Conservation (phyloP, 1,140 invertebrate genomes). For the Dufourea novaeangliae region DNA sequence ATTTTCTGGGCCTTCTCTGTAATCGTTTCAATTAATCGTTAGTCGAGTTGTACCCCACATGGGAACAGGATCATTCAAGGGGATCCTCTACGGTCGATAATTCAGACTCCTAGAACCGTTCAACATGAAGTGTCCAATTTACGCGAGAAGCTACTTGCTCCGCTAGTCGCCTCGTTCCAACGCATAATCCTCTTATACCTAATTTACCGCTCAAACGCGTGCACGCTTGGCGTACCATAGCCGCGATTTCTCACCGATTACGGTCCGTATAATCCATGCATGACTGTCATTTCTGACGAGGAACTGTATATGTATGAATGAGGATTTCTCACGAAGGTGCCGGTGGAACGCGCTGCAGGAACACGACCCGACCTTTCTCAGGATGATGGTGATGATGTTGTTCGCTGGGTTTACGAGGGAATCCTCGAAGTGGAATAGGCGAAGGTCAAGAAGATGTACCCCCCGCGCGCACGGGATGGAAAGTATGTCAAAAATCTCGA, state of each 20-base stretch:
- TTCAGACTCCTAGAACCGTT: not conserved
- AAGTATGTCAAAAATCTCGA: constrained; percentile 81
- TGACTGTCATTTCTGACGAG: not conserved
- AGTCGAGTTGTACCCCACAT: too few relatives aligned
- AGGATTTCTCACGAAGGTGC: constrained; percentile 8
- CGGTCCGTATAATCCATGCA: not conserved
- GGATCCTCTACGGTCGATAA: too few relatives aligned
- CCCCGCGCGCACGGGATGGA: constrained; percentile 66
- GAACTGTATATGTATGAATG: not conserved
- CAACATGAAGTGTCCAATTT: not conserved
- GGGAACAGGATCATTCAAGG: too few relatives aligned
- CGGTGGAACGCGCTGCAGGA: not conserved
- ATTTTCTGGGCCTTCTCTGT: constrained; percentile 89
- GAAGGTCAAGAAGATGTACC: constrained; percentile 75
- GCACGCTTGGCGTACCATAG: not conserved
- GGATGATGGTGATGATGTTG: too few relatives aligned
- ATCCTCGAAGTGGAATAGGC: constrained; percentile 71
- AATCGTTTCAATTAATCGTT: constrained; percentile 49
- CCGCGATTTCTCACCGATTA: constrained; percentile 26
- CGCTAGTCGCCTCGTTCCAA: too few relatives aligned
- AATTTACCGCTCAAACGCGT: constrained; percentile 24
- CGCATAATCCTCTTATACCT: too few relatives aligned
- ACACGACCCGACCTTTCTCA: constrained; percentile 44
- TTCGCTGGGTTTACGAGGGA: too few relatives aligned
- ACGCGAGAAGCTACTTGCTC: too few relatives aligned